phyloP scores from a whole-genome alignment of 2,888 invertebrate genomes.

The Hypomecis punctinalis region DNA sequence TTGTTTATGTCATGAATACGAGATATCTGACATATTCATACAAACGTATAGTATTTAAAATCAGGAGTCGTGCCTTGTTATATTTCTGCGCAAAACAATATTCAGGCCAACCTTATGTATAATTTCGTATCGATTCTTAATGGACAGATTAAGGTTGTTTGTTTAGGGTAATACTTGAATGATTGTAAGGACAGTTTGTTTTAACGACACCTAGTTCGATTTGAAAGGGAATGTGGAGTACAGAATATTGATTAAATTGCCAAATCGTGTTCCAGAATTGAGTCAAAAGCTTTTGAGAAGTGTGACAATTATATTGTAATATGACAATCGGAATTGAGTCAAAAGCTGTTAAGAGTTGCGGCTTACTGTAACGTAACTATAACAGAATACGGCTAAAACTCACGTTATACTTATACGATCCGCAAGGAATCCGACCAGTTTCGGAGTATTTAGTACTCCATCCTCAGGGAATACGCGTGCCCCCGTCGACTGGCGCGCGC shows the following conservation, averaged over 20 bases:
- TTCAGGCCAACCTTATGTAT: conserved; percentile 47
- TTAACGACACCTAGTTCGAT: conserved; percentile 16
- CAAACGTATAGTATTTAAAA: conserved; percentile 1
- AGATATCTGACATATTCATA: conserved; percentile 2
- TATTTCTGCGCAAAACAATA: conserved; percentile 50
- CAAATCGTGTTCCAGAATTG: no score
- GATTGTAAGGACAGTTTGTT: conserved; percentile 18
- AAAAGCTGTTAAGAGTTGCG: no score
- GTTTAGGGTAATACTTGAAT: conserved; percentile 21
- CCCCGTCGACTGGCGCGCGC: no score
- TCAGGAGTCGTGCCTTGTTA: conserved; percentile 64
- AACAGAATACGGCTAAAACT: no score
- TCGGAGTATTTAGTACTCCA: no score
- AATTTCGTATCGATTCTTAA: conserved; percentile 48
- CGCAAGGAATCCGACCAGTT: no score
- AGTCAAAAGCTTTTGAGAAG: no score
- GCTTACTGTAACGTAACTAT: no score
- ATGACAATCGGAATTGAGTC: no score
- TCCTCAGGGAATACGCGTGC: no score
- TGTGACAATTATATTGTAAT: no score
- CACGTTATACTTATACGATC: no score
- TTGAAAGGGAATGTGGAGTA: background rate
- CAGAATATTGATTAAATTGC: background rate
- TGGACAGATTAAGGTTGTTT: conserved; percentile 39
- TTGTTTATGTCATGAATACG: background rate